Conservation (phyloP, 1,140 invertebrate genomes). For the Coptotermes formosanus region DNA sequence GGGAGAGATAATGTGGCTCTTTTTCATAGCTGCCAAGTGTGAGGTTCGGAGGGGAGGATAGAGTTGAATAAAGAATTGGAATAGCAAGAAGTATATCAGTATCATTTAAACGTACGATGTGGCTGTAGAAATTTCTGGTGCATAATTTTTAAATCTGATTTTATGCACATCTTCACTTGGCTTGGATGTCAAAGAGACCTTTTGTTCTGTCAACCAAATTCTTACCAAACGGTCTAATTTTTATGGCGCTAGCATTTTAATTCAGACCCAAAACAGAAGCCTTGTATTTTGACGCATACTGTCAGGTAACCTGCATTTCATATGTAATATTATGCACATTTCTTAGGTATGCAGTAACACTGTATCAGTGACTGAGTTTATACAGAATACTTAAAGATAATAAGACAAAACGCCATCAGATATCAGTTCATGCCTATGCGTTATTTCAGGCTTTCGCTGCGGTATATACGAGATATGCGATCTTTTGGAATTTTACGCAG, state of each 20-base stretch:
- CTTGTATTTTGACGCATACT: too few relatives aligned
- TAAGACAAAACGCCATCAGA: too few relatives aligned
- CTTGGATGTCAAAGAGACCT: neutral
- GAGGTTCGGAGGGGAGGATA: neutral
- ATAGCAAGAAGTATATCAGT: neutral
- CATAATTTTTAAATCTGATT: slow-evolving; percentile 3
- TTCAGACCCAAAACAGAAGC: neutral
- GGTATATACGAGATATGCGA: too few relatives aligned
- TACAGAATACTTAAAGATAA: too few relatives aligned
- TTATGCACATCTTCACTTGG: neutral
- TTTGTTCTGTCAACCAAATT: slow-evolving; percentile 8
- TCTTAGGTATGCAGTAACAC: too few relatives aligned
- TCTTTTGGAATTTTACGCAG: too few relatives aligned
- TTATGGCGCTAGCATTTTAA: neutral
- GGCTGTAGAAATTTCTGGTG: neutral
- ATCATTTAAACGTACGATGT: neutral
- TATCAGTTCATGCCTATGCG: too few relatives aligned
- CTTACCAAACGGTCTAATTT: neutral
- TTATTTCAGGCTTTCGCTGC: too few relatives aligned
- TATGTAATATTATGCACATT: too few relatives aligned
- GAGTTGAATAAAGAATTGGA: neutral
- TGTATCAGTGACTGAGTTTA: too few relatives aligned
- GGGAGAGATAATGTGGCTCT: neutral
- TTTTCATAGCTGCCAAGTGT: neutral
- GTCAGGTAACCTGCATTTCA: too few relatives aligned